Evolutionary conservation across 2,888 invertebrate genomes (phyloP), one percentile per base, ranked within the genome.

Genomic region (Podotricha telesiphe): DNA sequence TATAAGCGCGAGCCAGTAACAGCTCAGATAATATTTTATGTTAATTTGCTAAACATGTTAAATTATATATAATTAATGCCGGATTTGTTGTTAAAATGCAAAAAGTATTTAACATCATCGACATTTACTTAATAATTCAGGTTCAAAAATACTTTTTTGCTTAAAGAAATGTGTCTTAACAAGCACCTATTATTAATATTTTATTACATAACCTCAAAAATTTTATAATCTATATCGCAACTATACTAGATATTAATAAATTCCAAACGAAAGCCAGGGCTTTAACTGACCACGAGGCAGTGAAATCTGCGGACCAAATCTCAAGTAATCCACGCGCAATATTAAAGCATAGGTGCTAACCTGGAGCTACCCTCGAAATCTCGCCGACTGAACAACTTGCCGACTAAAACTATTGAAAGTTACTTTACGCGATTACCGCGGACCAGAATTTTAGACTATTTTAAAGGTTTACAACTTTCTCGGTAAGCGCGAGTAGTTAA

Each of bases 291-390:
- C 92, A 85, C 83, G 85, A 85, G 86, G 6, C 55, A 66, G 51
- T 45, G 58, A 45, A 66, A 45, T n/a, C 68, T 61, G 47, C 65
- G 81, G 82, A 75, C 80, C 82, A 89, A 91, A 88, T 88, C 91
- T 83, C 82, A 81, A 82, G 79, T 93, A 91, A 93, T 93, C 93
- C 93, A 86, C 80, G 88, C 85, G 82, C 81, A 84, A 87, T 85
- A 88, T 89, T 91, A 90, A 89, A 87, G 89, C 89, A 85, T 84
- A 86, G 85, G 86, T 85, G 83, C 88, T 93, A 92, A 91, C 88
- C 86, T 86, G 79, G 79, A 81, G 81, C 83, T 82, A 82, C 84
- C 83, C 80, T 79, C 75, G 74, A 72, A 73, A 70, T 76, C 80
- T 69, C 81, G 67, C 75, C 76, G 62, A 66, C 79, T 76, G 79